Evolutionary conservation across 2,113 vertebrate genomes (phyloP), one percentile per base, ranked within the genome.

Genomic region (Rhea pennata): DNA sequence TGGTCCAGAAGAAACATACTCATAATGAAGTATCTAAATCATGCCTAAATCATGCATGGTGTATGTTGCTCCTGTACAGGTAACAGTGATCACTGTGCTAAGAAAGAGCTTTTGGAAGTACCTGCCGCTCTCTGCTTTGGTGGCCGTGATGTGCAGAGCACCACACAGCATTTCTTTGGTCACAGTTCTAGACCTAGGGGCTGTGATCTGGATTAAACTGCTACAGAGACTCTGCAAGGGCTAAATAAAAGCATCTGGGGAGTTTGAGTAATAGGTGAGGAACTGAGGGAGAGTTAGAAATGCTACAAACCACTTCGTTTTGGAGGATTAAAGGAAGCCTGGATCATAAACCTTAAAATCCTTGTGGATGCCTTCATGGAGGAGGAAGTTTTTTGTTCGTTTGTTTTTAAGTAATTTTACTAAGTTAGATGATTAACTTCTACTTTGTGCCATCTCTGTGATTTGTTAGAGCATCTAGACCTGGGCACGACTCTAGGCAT

Each of bases 11-110:
- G 13, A 61, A 91, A 56, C 12, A 40, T 2, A 11, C 5, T 50
- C 24, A 31, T 65, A 36, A 21, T 56, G 27, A n/a, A 75, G 23
- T 10, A n/a, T 8, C 50, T 86, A 7, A 88, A 33, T 59, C 56
- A 48, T 7, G 29, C 4, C 50, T 86, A 7, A 88, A 33, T 59
- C 56, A 48, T 7, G 29, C 4, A 1, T 8, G 19, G 64, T 17
- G 65, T 48, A 23, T 65, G 58, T 64, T 50, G 29, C 48, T 36
- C 46, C 29, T 74, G 46, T 29, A 12, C 31, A 0, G 0, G 39
- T 17, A 14, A 19, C 44, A 26, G 44, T 0, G 0, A 20, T 36
- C 44, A 16, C 54, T n/a, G n/a, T 8, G 10, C 19, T 62, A 56
- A 70, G 48, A 36, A 15, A 64, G 6, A 89, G 24, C 48, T 80